Percentiles rank a stretch among this genome's conserved stretches.
Conservation (phyloP, 1,140 invertebrate genomes). For the Caerostris darwini region DNA sequence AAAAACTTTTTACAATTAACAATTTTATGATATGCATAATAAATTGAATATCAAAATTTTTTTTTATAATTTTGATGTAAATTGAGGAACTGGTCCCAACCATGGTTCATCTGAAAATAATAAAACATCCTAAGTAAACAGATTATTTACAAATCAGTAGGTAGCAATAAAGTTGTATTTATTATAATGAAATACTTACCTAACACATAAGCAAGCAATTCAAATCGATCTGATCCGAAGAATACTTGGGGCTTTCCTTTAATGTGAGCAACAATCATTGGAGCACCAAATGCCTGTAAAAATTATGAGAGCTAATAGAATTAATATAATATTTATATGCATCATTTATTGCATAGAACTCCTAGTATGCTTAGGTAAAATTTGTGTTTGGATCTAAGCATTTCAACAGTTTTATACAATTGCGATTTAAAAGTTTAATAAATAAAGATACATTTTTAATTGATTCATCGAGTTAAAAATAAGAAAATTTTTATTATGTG, state of each 20-base stretch:
- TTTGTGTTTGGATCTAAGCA: no score
- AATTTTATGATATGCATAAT: conserved; percentile 4
- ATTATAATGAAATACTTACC: conserved; percentile 78
- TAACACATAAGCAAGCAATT: conserved; percentile 81
- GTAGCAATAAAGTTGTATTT: background rate
- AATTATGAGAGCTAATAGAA: background rate
- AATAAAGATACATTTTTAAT: no score
- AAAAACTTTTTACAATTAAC: conserved; percentile 8
- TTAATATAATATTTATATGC: no score
- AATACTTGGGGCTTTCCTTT: conserved; percentile 80
- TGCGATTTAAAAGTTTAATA: no score
- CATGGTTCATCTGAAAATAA: conserved; percentile 56
- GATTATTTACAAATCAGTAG: no score
- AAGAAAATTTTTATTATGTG: no score
- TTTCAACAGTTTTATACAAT: no score
- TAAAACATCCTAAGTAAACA: background rate
- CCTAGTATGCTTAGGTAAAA: no score
- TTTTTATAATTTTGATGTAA: conserved; percentile 35
- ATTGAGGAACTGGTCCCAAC: conserved; percentile 46
- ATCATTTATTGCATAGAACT: no score
- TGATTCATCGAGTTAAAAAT: no score
- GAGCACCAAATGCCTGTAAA: conserved; percentile 82
- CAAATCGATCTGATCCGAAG: conserved; percentile 82
- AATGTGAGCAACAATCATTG: conserved; percentile 81
- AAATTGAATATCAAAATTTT: background rate